These are phyloP conservation scores for Ennomos quercinarius DNA, from an alignment of 2,888 invertebrate genomes.

Conservation along the genomic window DNA sequence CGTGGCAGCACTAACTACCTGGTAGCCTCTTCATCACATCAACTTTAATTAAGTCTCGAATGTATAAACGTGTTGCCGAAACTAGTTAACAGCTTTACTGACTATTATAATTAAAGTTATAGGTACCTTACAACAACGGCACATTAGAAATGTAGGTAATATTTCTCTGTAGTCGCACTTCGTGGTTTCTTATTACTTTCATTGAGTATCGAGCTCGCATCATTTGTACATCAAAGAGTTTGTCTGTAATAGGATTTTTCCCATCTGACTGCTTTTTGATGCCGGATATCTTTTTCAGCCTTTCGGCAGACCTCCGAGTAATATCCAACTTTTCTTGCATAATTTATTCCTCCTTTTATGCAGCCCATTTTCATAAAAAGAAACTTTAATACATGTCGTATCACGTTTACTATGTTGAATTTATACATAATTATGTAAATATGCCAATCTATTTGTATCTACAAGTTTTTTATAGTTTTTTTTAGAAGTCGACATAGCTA, in stretches of 20 bases:
- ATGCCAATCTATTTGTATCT: no score
- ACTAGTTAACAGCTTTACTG: slow-evolving; percentile 69
- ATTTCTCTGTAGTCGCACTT: slow-evolving; percentile 16
- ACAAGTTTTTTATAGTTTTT: no score
- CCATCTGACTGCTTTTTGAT: slow-evolving; percentile 42
- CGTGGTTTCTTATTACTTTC: slow-evolving; percentile 29
- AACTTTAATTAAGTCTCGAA: slow-evolving; percentile 71
- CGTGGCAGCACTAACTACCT: slow-evolving; percentile 18
- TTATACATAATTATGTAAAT: no score
- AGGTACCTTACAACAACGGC: slow-evolving; percentile 58
- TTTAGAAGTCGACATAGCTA: no score
- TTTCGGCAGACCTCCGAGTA: slow-evolving; percentile 37
- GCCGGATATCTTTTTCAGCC: slow-evolving; percentile 37
- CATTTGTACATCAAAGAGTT: slow-evolving; percentile 44
- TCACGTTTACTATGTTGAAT: no score
- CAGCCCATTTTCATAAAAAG: no score
- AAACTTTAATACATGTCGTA: no score
- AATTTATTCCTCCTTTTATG: slow-evolving; percentile 1
- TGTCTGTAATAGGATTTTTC: slow-evolving; percentile 45
- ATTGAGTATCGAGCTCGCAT: slow-evolving; percentile 35
- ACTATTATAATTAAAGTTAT: slow-evolving; percentile 72
- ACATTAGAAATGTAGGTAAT: slow-evolving; percentile 24
- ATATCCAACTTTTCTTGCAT: slow-evolving; percentile 5
- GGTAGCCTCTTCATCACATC: slow-evolving; percentile 35
- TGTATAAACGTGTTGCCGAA: slow-evolving; percentile 70